These are phyloP conservation scores for Drosophila fulvimacula DNA, from an alignment of 2,888 invertebrate genomes.

Conservation along the genomic window DNA sequence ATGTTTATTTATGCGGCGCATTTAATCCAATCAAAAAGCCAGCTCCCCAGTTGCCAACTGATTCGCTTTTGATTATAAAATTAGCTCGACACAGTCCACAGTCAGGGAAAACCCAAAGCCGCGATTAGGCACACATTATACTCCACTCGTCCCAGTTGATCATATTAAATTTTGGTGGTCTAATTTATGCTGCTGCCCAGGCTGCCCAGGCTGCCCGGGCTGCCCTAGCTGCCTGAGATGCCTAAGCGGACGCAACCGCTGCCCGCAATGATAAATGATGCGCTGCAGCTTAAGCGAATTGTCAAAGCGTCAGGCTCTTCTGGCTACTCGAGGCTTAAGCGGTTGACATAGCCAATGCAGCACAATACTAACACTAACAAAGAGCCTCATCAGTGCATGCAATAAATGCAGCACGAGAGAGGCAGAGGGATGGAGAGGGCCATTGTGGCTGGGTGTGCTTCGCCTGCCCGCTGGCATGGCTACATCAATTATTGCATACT, in stretches of 20 bases:
- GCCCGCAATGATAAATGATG: constrained; percentile 52
- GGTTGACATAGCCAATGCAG: constrained; percentile 8
- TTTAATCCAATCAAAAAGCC: constrained; percentile 72
- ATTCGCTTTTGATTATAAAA: constrained; percentile 66
- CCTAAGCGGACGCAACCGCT: constrained; percentile 24
- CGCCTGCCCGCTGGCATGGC: constrained; percentile 35
- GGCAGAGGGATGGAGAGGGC: neutral
- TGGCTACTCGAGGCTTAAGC: constrained; percentile 37
- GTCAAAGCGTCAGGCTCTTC: constrained; percentile 38
- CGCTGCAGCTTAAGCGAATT: constrained; percentile 29
- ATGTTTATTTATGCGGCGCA: constrained; percentile 77
- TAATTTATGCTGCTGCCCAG: constrained; percentile 61
- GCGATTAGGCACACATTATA: constrained; percentile 62
- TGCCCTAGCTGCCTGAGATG: too few species aligned
- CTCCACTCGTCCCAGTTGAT: constrained; percentile 11
- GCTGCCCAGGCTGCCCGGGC: constrained; percentile 30
- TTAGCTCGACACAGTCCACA: constrained; percentile 50
- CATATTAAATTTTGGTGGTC: constrained; percentile 61
- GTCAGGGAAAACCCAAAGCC: constrained; percentile 31
- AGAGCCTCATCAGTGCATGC: neutral
- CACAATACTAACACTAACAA: constrained; percentile 6
- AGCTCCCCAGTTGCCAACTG: constrained; percentile 39
- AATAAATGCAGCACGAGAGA: constrained; percentile 6
- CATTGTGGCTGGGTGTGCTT: constrained; percentile 10
- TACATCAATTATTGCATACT: constrained; percentile 74